Evolutionary conservation across 2,888 invertebrate species (phyloP), one percentile per base, ranked within the genome.

Genomic region (Sphecodes monilicornis): DNA sequence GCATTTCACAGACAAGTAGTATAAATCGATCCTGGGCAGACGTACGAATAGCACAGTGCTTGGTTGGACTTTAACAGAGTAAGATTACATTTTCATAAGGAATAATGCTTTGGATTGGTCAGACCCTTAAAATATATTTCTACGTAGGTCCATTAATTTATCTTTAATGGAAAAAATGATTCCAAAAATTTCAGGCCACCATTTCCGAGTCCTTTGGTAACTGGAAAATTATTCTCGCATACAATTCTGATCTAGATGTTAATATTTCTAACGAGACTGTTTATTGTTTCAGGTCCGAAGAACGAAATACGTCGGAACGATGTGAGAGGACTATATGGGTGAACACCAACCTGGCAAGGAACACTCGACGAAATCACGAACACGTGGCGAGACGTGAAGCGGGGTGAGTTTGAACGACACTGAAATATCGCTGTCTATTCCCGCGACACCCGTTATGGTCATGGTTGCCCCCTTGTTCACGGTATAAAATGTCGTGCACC

Each of bases 341-440:
- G 88, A 87, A 87, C 84, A 91, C 86, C 89, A 86, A 89, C 84
- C 92, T 82, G 84, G 85, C 80, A 75, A 86, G 81, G 84, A 85
- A 93, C 85, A 91, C 82, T 91, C 89, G 91, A 90, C 94, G 93
- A 93, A 94, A 94, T 94, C 92, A 94, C 94, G 93, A 94, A 92
- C 91, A 93, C 94, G 92, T 94, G 94, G 94, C 90, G 92, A 81
- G 94, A 94, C 93, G 91, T 94, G 76, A 94, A 94, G 94, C 94
- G 93, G 94, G 94, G 94, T 94, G 75, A 94, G 94, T 90, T 50
- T 8, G 4, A 3, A 16, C 5, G 32, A 60, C 60, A 16, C 1
- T 60, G 29, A 60, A 29, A 29, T 60, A 60, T 29, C 60, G 60
- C 29, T 3, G 29, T 29, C 5, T 60, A 60, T 60, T 60, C n/a